phyloP scores from a whole-genome alignment of 2,888 invertebrate genomes.

The Meiosimyza decipiens region DNA sequence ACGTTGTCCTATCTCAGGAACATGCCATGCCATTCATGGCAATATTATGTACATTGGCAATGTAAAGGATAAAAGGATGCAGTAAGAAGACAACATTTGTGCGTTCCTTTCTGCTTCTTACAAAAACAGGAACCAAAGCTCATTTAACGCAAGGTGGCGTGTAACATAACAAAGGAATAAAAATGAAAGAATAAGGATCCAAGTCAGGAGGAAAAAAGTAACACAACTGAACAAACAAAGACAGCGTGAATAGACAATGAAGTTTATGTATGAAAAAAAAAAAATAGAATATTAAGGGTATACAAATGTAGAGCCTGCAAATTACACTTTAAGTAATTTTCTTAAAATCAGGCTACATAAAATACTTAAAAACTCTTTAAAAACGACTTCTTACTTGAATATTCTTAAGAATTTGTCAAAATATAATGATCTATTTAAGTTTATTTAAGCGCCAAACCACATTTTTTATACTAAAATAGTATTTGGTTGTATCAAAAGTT shows the following conservation, averaged over 20 bases:
- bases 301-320: neutral
- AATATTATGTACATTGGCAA: too few species aligned
- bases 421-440: too few species aligned
- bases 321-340: too few species aligned
- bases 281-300: neutral
- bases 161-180: neutral
- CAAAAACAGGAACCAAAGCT: conserved; percentile 11
- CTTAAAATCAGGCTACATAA: too few species aligned
- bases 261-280: neutral
- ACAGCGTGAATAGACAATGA: neutral
- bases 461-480: too few species aligned
- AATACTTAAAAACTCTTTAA: too few species aligned
- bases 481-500: too few species aligned
- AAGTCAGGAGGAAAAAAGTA: neutral
- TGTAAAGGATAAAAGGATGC: neutral
- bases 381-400: too few species aligned
- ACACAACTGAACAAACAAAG: conserved; percentile 3
- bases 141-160: conserved; percentile 30
- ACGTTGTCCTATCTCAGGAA: conserved; percentile 46
- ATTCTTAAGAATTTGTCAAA: too few species aligned
- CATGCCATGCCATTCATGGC: conserved; percentile 41
- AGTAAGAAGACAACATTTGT: conserved; percentile 16
- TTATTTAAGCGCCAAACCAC: too few species aligned
- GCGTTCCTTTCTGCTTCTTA: neutral
- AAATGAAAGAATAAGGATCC: too few species aligned